These are phyloP conservation scores for Hedya salicella DNA, from an alignment of 2,888 invertebrate genomes.

Conservation along the genomic window DNA sequence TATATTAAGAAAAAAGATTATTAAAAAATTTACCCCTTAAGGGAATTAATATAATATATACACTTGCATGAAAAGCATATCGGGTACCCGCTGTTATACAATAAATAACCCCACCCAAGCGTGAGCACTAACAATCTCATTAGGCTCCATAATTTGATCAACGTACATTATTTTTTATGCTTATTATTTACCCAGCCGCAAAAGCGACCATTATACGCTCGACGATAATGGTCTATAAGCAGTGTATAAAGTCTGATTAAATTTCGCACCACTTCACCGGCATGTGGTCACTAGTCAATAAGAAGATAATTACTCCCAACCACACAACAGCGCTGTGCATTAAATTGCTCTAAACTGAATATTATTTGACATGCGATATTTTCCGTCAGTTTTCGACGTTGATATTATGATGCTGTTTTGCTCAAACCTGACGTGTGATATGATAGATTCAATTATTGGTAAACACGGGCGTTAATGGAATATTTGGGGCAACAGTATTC, in stretches of 20 bases:
- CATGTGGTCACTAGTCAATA: constrained; percentile 52
- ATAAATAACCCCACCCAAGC: not conserved
- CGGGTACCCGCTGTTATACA: too few species aligned
- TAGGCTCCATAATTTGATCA: constrained; percentile 2
- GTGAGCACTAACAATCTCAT: not conserved
- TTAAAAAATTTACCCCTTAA: too few species aligned
- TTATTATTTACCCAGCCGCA: constrained; percentile 19
- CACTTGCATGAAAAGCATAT: too few species aligned
- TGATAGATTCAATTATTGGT: not conserved
- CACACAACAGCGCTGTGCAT: constrained; percentile 48
- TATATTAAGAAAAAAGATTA: too few species aligned
- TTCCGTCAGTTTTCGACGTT: not conserved
- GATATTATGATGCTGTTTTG: not conserved
- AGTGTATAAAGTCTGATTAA: constrained; percentile 52
- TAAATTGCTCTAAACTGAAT: constrained; percentile 22
- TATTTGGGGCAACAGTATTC: not conserved
- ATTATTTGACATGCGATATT: not conserved
- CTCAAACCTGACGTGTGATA: not conserved
- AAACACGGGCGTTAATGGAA: not conserved
- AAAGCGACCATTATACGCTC: constrained; percentile 7
- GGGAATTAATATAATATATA: too few species aligned
- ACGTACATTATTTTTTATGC: constrained; percentile 7
- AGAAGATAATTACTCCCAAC: constrained; percentile 56
- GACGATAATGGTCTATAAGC: constrained; percentile 43
- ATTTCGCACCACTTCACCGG: constrained; percentile 49